Base-by-base conservation (phyloP, 2,888 invertebrate genomes). In the Scaptomyza parva region DNA sequence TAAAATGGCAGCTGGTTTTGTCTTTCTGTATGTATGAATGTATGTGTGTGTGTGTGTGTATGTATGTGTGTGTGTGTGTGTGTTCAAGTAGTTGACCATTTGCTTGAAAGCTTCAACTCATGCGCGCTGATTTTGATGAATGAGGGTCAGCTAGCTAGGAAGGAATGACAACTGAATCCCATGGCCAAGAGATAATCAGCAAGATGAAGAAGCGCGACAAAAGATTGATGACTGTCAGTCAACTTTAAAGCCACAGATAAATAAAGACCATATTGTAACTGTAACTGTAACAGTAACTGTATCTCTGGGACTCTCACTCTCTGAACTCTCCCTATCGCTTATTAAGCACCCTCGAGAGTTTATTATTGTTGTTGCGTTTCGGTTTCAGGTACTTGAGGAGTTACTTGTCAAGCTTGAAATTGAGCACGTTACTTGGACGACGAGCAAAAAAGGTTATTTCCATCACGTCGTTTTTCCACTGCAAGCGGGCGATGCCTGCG, bases 401-500 rank as follows among this genome's bases (percentile, higher is more conserved):
- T 88, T 95, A 58, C 92, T 95, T 43, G 93, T 91, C 61, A 95
- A 95, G 88, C 92, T 95, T 9, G 92, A 93, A 79, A 94, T 95
- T 47, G 95, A 95, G 74, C 95, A 95, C 88, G 94, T 93, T 9
- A 94, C 94, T 30, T 95, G 95, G 95, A 93, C 94, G 78, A 93
- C 93, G 61, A 95, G 95, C 88, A 95, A 94, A 88, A 92, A 92
- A 44, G 94, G 95, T 24, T 94, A 94, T 91, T 95, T 94, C 89
- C 94, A 94, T 88, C 95, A 95, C 91, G 94, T 95, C 55, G 93
- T 95, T 58, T 95, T 95, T 88, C 95, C 95, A 8, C 91, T 95
- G 75, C 93, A 94, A 63, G 94, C 95, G 28, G 95, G 95, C 35
- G 95, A 95, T 75, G 93, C 93, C 55, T 95, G 95, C 82, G 95